Evolutionary conservation across 2,113 vertebrate genomes (phyloP), one percentile per base, ranked within the genome.

Genomic region (Melanerpes aurifrons): DNA sequence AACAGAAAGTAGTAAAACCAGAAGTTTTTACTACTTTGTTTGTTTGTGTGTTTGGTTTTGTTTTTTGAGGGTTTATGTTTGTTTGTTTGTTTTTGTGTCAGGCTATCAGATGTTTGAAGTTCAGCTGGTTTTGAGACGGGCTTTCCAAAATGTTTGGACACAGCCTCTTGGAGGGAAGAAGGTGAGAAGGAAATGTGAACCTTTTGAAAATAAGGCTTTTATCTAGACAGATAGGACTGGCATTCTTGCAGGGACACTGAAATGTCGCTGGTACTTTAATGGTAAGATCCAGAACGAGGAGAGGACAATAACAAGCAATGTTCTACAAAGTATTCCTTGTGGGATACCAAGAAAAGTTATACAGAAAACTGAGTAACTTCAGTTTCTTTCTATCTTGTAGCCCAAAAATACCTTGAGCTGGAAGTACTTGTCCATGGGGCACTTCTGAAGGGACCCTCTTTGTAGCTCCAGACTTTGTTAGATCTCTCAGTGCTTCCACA

Each of bases 91-190:
- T 28, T 63, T 56, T 29, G 7, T 54, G 6, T 15, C 35, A 98
- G 98, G 80, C 40, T 94, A 85, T 87, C 97, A 96, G 82, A 50
- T 96, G 37, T 90, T 97, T 35, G 96, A 97, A 54, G 81, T 98
- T 75, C 97, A 98, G 61, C 53, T 98, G 58, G 77, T 98, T 88
- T 92, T 98, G 93, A 96, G 97, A 63, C 86, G 95, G 47, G 97
- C 96, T 78, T 96, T 98, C 12, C 81, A 95, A 29, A 81, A 97
- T 74, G 89, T 98, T 97, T 98, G 98, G 98, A 98, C 97, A 1
- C 37, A 95, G 24, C 92, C 94, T 86, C 86, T 95, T 67, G 91
- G 63, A 74, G 92, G 89, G 7, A 74, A 83, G 13, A 94, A 95
- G 95, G 98, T 98, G 83, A 97, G 96, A 94, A 56, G 62, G 66